A percentile compares a stretch with the other conserved stretches of the same genome.
Conservation (phyloP, 2,797 vertebrate species). For the Zalophus californianus region DNA sequence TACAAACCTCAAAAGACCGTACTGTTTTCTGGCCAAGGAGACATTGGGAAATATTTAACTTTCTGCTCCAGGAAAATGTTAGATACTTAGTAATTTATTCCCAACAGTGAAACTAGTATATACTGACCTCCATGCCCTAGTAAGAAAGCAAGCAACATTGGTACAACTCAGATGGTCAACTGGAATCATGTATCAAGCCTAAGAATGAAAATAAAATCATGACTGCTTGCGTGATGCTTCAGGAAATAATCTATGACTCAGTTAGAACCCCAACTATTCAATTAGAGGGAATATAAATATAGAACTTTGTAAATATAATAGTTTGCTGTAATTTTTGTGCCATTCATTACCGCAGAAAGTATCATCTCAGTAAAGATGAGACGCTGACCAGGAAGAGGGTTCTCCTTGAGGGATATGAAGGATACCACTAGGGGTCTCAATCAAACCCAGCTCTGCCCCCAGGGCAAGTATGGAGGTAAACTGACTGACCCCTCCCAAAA, state of each 20-base stretch:
- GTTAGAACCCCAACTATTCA: constrained; percentile 39
- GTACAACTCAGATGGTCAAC: neutral
- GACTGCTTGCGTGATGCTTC: neutral
- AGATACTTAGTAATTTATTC: constrained; percentile 43
- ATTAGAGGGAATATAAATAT: constrained; percentile 45
- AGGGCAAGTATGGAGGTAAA: constrained; percentile 4
- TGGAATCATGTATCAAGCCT: constrained; percentile 21
- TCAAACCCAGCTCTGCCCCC: constrained; percentile 40
- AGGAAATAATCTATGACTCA: neutral
- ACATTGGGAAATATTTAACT: constrained; percentile 47
- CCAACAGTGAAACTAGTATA: constrained; percentile 43
- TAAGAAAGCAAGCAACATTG: constrained; percentile 28
- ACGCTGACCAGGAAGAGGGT: constrained; percentile 20
- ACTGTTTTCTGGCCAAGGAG: constrained; percentile 42
- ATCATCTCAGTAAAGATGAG: constrained; percentile 28
- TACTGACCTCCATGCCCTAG: neutral
- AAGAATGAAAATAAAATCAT: constrained; percentile 62
- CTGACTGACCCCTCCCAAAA: neutral
- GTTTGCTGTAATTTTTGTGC: constrained; percentile 22
- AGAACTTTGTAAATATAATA: neutral
- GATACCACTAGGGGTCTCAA: neutral
- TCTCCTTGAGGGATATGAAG: constrained; percentile 10
- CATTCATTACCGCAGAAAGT: constrained; percentile 20
- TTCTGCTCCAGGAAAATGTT: constrained; percentile 46
- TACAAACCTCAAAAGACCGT: constrained; percentile 45